Conservation (phyloP, 2,113 vertebrate species). For the Zonotrichia leucophrys region DNA sequence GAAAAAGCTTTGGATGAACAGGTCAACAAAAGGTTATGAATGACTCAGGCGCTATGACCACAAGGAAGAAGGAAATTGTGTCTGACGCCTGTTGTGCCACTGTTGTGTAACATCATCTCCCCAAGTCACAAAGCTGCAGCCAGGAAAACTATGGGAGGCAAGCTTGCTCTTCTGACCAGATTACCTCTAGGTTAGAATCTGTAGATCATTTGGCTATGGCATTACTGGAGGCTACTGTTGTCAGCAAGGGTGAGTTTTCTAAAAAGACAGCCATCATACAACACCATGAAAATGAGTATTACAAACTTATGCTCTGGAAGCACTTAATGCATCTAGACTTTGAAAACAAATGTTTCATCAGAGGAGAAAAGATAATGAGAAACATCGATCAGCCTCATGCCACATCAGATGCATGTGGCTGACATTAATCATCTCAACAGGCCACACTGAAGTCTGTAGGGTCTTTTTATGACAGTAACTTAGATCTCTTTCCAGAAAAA, state of each 20-base stretch:
- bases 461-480: conserved; percentile 22
- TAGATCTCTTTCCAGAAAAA: conserved; percentile 31
- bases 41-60: neutral
- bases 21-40: neutral
- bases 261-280: neutral
- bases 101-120: neutral
- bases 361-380: conserved; percentile 46
- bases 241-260: conserved; percentile 6
- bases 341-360: conserved; percentile 27
- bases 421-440: conserved; percentile 36
- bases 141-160: neutral
- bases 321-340: neutral
- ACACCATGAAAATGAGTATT: conserved; percentile 15
- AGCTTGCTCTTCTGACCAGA: conserved; percentile 21
- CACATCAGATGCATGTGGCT: neutral
- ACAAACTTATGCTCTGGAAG: conserved; percentile 22
- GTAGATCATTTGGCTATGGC: neutral
- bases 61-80: neutral
- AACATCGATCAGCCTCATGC: neutral
- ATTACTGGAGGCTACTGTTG: neutral
- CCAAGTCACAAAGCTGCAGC: neutral
- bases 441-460: conserved; percentile 16
- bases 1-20: neutral
- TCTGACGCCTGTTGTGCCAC: neutral
- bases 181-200: neutral